Percentiles rank a stretch among this genome's conserved stretches.
phyloP scores from a whole-genome alignment of 2,113 vertebrate genomes.

The Irena cyanogastra region DNA sequence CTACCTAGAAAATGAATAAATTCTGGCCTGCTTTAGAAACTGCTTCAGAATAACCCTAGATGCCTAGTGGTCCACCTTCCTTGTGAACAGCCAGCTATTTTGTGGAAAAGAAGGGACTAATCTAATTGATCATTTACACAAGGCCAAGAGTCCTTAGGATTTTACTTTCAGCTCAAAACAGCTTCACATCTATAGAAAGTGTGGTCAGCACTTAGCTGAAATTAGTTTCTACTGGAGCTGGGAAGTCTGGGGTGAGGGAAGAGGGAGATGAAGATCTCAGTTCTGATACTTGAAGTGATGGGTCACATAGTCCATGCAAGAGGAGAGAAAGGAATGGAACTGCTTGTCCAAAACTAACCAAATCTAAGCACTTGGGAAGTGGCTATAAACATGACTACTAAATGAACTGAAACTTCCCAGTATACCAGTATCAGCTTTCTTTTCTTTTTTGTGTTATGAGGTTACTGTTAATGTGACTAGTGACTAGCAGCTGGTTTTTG shows the following conservation, averaged over 20 bases:
- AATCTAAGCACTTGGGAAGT: not conserved
- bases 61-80: not conserved
- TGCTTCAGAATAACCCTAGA: not conserved
- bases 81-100: not conserved
- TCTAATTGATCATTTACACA: not conserved
- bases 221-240: accelerated
- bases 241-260: not conserved
- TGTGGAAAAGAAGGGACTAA: not conserved
- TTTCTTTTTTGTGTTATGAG: not conserved
- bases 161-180: not conserved
- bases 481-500: not conserved
- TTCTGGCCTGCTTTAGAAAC: not conserved
- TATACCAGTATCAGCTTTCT: not conserved
- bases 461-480: not conserved
- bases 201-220: not conserved
- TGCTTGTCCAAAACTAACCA: not conserved
- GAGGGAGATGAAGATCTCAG: not conserved
- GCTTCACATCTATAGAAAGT: not conserved
- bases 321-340: not conserved
- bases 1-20: not conserved
- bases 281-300: not conserved
- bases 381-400: not conserved
- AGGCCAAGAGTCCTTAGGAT: not conserved
- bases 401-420: not conserved
- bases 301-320: not conserved